These are phyloP conservation scores for Ennomos erosarius DNA, from an alignment of 2,888 invertebrate genomes.

Conservation along the genomic window DNA sequence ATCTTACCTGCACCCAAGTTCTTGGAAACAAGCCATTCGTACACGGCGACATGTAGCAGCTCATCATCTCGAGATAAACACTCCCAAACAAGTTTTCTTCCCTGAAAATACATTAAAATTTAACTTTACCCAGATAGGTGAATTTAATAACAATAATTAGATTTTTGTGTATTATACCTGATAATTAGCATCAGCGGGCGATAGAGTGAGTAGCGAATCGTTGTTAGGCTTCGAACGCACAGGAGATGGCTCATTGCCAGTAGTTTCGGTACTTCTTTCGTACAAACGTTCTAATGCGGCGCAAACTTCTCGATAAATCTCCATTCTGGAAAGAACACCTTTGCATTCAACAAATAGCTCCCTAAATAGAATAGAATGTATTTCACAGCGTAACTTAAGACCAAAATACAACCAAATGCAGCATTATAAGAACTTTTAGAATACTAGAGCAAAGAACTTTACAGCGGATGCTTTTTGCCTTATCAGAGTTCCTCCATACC, in stretches of 20 bases:
- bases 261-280: conserved; percentile 82
- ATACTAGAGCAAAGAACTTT: no score
- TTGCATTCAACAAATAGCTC: no score
- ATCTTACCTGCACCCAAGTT: conserved; percentile 85
- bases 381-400: no score
- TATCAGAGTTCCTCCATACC: conserved; percentile 62
- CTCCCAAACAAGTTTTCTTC: conserved; percentile 86
- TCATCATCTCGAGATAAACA: conserved; percentile 92
- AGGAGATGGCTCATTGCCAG: conserved; percentile 69
- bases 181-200: conserved; percentile 77
- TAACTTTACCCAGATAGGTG: background rate
- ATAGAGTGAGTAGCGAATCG: conserved; percentile 64
- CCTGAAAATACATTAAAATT: conserved; percentile 51
- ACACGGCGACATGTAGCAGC: conserved; percentile 94
- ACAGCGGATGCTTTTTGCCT: no score
- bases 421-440: no score
- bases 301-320: conserved; percentile 95
- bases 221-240: conserved; percentile 49
- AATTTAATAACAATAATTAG: background rate
- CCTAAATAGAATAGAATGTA: no score
- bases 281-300: conserved; percentile 90
- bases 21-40: conserved; percentile 95
- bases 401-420: no score
- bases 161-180: conserved; percentile 53
- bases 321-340: conserved; percentile 86